These are phyloP conservation scores for Babyrousa celebensis DNA, from an alignment of 2,797 vertebrate species.

Conservation along the genomic window DNA sequence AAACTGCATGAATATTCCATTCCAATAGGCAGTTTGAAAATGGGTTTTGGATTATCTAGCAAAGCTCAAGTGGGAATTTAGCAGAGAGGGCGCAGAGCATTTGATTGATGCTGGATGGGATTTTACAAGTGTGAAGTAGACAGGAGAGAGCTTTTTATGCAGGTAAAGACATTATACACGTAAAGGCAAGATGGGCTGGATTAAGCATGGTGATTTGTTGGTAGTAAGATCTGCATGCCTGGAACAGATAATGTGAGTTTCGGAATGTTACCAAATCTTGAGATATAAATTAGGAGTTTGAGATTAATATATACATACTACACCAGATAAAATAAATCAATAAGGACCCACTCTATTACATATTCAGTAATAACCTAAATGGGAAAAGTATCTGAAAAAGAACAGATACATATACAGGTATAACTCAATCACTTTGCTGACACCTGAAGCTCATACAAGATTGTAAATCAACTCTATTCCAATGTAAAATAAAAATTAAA, in stretches of 20 bases:
- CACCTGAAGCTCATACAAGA: too few species aligned
- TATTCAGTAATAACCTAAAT: too few species aligned
- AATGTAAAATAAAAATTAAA: too few species aligned
- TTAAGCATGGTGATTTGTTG: neutral
- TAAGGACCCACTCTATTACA: too few species aligned
- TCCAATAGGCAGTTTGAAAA: neutral
- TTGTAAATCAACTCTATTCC: too few species aligned
- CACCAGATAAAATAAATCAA: too few species aligned
- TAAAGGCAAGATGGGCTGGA: neutral
- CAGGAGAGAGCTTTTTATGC: neutral
- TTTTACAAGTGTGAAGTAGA: neutral
- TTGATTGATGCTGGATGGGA: neutral
- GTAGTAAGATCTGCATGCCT: neutral
- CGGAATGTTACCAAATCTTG: neutral
- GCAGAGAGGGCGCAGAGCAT: neutral
- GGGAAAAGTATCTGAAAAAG: too few species aligned
- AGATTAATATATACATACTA: too few species aligned
- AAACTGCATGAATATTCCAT: neutral
- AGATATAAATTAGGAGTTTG: neutral
- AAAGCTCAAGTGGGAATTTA: constrained; percentile 9
- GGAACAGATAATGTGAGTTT: neutral
- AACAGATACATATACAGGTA: too few species aligned
- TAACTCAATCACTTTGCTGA: too few species aligned
- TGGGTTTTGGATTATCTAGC: neutral
- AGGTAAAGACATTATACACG: neutral